Percentiles rank a stretch among this genome's conserved stretches.
These are phyloP conservation scores for Bhutanitis thaidina DNA, from an alignment of 2,888 invertebrate genomes.

Conservation along the genomic window DNA sequence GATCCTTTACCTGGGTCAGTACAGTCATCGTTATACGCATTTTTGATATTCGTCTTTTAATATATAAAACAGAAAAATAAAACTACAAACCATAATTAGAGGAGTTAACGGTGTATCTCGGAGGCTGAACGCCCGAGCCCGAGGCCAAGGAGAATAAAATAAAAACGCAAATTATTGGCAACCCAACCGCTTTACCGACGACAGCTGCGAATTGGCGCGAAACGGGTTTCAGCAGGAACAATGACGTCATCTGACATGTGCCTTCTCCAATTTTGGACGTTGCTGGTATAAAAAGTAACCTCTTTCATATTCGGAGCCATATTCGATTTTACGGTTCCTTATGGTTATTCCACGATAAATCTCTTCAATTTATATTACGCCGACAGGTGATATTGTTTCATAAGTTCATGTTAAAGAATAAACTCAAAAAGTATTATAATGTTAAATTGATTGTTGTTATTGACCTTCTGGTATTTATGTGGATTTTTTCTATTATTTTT, in stretches of 20 bases:
- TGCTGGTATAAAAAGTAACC: constrained; percentile 49
- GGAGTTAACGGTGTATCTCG: constrained; percentile 65
- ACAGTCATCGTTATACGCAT: constrained; percentile 8
- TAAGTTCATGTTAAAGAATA: too few species aligned
- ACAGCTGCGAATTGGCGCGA: constrained; percentile 77
- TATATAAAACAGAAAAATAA: constrained; percentile 24
- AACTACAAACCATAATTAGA: constrained; percentile 42
- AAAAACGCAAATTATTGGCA: constrained; percentile 42
- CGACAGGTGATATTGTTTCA: background rate
- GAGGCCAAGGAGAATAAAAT: constrained; percentile 43
- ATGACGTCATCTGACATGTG: constrained; percentile 73
- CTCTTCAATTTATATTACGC: constrained; percentile 12
- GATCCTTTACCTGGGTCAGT: constrained; percentile 22
- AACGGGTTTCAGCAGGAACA: constrained; percentile 67
- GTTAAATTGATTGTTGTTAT: too few species aligned
- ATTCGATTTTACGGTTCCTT: constrained; percentile 55
- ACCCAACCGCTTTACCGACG: constrained; percentile 56
- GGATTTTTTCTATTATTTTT: too few species aligned
- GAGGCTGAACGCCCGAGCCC: constrained; percentile 52
- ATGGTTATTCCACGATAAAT: constrained; percentile 36
- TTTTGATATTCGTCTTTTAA: constrained; percentile 23
- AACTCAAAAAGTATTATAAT: too few species aligned
- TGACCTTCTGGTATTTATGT: too few species aligned
- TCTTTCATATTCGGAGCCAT: constrained; percentile 44
- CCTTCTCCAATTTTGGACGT: constrained; percentile 51